phyloP scores from a whole-genome alignment of 2,797 vertebrate species.

The Tarsius wallacei region DNA sequence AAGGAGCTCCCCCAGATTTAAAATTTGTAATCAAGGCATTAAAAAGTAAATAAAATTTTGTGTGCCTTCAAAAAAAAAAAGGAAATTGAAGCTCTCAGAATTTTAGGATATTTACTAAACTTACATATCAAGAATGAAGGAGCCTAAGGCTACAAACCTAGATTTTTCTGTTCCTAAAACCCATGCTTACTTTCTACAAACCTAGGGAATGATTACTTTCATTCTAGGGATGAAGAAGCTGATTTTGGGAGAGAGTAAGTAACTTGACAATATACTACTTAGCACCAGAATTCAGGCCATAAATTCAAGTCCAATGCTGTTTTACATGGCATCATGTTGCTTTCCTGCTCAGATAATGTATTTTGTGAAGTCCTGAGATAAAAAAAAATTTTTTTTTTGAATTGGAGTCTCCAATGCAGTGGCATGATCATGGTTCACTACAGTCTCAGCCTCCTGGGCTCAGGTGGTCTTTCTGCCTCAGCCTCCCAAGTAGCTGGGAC shows the following conservation, averaged over 20 bases:
- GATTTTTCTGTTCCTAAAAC: neutral
- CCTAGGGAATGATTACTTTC: neutral
- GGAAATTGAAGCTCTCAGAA: constrained; percentile 21
- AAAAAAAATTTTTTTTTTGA: too few species aligned
- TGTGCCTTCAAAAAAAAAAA: neutral
- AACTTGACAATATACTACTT: neutral
- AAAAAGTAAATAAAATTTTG: neutral
- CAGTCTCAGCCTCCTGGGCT: too few species aligned
- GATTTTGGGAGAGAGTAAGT: neutral
- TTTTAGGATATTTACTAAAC: constrained; percentile 22
- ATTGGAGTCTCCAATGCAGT: too few species aligned
- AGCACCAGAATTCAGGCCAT: neutral
- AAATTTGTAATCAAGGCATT: constrained; percentile 12
- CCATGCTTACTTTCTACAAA: neutral
- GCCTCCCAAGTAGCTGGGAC: too few species aligned
- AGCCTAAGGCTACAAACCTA: neutral
- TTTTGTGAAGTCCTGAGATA: neutral
- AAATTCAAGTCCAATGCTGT: neutral
- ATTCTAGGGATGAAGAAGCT: neutral
- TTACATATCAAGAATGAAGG: neutral
- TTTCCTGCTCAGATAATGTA: constrained; percentile 43
- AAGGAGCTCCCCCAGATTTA: neutral
- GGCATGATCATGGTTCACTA: too few species aligned
- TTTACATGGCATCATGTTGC: neutral
- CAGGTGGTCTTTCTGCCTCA: too few species aligned